These are phyloP conservation scores for Manis javanica DNA, from an alignment of 2,797 vertebrate species.

Conservation along the genomic window DNA sequence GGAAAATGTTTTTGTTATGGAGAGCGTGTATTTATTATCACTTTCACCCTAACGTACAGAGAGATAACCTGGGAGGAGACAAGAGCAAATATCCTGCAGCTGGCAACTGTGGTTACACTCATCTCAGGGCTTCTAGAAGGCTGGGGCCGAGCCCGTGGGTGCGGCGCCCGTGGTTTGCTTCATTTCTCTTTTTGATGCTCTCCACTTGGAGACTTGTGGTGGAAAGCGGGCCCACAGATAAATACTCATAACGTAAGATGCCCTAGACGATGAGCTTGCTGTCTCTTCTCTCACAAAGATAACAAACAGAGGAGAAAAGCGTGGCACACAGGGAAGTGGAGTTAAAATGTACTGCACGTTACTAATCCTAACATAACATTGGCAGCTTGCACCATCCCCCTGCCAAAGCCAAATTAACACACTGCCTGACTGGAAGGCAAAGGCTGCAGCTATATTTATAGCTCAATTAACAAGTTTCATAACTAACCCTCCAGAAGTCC, in stretches of 20 bases:
- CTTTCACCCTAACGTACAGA: conserved; percentile 53
- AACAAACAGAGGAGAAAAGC: conserved; percentile 67
- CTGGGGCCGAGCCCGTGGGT: conserved; percentile 34
- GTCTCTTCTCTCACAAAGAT: conserved; percentile 76
- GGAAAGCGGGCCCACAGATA: conserved; percentile 29
- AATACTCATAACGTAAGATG: conserved; percentile 50
- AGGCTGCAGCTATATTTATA: conserved; percentile 77
- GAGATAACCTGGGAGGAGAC: not conserved
- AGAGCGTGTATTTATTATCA: not conserved
- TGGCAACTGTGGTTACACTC: not conserved
- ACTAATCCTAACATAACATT: conserved; percentile 80
- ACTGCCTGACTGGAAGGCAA: conserved; percentile 82
- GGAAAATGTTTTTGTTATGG: not conserved
- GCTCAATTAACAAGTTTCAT: conserved; percentile 80
- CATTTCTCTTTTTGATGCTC: conserved; percentile 70
- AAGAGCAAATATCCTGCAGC: not conserved
- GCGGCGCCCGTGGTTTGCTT: conserved; percentile 45
- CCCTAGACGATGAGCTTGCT: conserved; percentile 65
- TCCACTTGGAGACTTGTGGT: conserved; percentile 49
- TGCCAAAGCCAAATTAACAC: conserved; percentile 79
- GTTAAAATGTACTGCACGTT: conserved; percentile 77
- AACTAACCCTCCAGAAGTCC: conserved; percentile 78
- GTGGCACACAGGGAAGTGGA: conserved; percentile 69
- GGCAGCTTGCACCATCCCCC: conserved; percentile 80
- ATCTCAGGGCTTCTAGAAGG: conserved; percentile 53